These are phyloP conservation scores for Ypsolopha sequella DNA, from an alignment of 2,888 invertebrate species.

Conservation along the genomic window DNA sequence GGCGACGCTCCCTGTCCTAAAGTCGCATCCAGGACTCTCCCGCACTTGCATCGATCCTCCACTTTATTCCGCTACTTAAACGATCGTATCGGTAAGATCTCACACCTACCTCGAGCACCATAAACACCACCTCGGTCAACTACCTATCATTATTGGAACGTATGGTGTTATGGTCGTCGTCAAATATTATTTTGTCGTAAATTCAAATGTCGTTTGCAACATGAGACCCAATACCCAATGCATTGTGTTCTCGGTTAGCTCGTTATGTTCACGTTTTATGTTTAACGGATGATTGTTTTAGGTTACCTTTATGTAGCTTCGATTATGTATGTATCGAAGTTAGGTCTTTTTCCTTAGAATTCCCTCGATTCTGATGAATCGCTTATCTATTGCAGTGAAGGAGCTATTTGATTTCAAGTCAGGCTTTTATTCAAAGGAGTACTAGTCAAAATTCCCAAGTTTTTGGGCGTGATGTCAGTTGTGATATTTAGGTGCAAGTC, in stretches of 20 bases:
- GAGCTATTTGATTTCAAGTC: constrained; percentile 20
- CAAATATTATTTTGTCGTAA: not conserved
- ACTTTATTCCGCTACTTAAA: not conserved
- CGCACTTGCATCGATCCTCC: constrained; percentile 22
- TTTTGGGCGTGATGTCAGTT: constrained; percentile 40
- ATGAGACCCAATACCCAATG: not conserved
- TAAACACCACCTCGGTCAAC: too few species aligned
- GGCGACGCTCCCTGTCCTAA: constrained; percentile 60
- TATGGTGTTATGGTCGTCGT: not conserved
- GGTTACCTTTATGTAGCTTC: too few species aligned
- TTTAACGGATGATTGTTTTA: not conserved
- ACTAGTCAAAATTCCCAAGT: constrained; percentile 21
- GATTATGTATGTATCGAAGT: too few species aligned
- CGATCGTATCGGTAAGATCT: too few species aligned
- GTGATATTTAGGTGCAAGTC: constrained; percentile 37
- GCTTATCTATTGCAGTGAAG: not conserved
- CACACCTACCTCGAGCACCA: too few species aligned
- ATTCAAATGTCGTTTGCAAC: not conserved
- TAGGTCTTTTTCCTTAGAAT: not conserved
- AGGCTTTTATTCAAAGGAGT: constrained; percentile 13
- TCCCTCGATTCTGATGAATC: not conserved
- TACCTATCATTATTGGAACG: not conserved
- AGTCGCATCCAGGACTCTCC: constrained; percentile 19
- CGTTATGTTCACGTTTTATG: not conserved
- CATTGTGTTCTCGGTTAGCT: not conserved